These are phyloP conservation scores for Bryconaethiops microstoma DNA, from an alignment of 2,797 vertebrate species.

Conservation along the genomic window DNA sequence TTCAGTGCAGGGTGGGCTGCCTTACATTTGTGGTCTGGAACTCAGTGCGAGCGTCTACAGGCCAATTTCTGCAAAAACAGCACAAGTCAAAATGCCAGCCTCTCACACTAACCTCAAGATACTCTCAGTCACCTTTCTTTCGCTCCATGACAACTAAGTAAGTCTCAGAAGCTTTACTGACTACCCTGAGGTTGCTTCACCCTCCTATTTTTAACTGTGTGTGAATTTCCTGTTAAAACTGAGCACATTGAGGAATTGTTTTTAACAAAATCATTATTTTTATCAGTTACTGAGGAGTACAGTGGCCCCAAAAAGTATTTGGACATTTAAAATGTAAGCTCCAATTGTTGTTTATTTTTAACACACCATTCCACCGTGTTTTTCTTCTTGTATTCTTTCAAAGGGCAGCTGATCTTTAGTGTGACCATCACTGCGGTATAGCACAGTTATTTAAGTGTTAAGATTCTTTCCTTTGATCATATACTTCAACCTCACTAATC, in stretches of 20 bases:
- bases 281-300: too few species aligned
- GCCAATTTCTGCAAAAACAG: background rate
- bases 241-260: background rate
- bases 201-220: background rate
- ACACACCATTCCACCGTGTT: too few species aligned
- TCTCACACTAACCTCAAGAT: constrained; percentile 13
- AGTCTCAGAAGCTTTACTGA: background rate
- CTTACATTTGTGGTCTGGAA: constrained; percentile 7
- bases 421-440: too few species aligned
- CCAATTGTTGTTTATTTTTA: too few species aligned
- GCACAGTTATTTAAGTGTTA: too few species aligned
- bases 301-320: too few species aligned
- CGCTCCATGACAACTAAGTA: constrained; percentile 7
- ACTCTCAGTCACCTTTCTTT: background rate
- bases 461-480: too few species aligned
- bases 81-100: background rate
- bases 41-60: background rate
- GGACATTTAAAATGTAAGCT: too few species aligned
- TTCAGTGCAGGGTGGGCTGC: background rate
- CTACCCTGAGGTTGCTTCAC: background rate
- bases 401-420: too few species aligned
- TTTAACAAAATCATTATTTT: too few species aligned
- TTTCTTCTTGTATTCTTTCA: too few species aligned
- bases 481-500: too few species aligned
- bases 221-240: background rate